These are phyloP conservation scores for Spodoptera exigua DNA, from an alignment of 2,888 invertebrate genomes.

Conservation along the genomic window DNA sequence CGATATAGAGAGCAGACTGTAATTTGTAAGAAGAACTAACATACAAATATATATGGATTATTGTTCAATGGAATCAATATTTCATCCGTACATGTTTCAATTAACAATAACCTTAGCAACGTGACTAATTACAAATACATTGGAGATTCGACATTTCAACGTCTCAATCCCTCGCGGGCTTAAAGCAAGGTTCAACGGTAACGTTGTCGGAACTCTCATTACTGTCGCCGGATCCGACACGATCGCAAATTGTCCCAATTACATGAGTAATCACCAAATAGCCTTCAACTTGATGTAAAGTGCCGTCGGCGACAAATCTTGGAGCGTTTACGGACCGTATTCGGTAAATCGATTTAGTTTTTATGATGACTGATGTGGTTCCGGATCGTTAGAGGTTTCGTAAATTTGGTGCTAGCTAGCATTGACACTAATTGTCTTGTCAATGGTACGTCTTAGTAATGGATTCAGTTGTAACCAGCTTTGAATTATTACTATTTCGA, in stretches of 20 bases:
- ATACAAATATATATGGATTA: no score
- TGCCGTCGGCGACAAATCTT: conserved; percentile 49
- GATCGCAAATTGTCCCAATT: conserved; percentile 60
- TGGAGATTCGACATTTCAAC: conserved; percentile 8
- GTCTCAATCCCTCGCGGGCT: conserved; percentile 23
- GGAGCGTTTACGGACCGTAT: conserved; percentile 20
- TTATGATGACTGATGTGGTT: conserved; percentile 31
- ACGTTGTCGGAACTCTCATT: conserved; percentile 32
- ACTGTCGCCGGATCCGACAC: conserved; percentile 47
- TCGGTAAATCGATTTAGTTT: conserved; percentile 25
- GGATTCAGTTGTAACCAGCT: conserved; percentile 7
- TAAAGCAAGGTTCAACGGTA: conserved; percentile 17
- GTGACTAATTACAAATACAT: conserved; percentile 20
- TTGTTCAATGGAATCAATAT: no score
- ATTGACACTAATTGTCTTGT: conserved; percentile 50
- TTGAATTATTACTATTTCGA: no score
- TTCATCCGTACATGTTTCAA: conserved; percentile 5
- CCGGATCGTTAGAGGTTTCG: conserved; percentile 35
- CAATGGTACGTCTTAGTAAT: conserved; percentile 27
- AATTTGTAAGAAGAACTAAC: no score
- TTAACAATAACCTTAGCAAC: conserved; percentile 10
- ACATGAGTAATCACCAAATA: conserved; percentile 54
- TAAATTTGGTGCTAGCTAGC: conserved; percentile 30
- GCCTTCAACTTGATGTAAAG: conserved; percentile 59
- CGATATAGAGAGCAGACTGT: no score